phyloP scores from a whole-genome alignment of 1,140 invertebrate genomes.

The Scylla paramamosain region DNA sequence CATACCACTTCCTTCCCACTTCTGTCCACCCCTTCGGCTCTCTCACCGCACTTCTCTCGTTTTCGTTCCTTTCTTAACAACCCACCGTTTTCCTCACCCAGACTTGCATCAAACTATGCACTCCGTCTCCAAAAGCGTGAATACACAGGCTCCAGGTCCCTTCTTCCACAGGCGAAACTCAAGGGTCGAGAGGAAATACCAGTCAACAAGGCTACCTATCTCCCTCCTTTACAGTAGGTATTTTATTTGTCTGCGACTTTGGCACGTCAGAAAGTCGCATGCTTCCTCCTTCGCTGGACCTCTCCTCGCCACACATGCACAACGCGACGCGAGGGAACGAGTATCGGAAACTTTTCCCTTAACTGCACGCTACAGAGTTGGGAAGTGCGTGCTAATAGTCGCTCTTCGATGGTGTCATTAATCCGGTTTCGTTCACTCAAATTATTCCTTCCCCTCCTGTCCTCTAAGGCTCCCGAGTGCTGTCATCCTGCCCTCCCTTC shows the following conservation, averaged over 20 bases:
- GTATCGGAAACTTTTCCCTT: no score
- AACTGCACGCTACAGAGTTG: no score
- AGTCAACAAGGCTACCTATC: background rate
- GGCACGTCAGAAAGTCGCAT: background rate
- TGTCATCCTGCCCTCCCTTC: background rate
- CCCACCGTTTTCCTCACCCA: background rate
- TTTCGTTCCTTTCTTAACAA: background rate
- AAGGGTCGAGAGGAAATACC: background rate
- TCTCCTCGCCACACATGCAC: no score
- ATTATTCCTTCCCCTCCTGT: background rate
- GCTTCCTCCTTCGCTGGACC: no score
- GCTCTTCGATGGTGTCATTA: background rate
- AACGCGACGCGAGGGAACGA: no score
- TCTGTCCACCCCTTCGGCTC: no score
- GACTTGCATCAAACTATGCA: slow-evolving; percentile 29
- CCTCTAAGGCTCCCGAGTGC: background rate
- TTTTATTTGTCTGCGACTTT: background rate
- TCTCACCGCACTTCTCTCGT: no score
- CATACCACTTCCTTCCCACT: background rate
- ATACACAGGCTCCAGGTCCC: slow-evolving; percentile 1
- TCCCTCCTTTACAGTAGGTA: background rate
- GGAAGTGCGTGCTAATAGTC: background rate
- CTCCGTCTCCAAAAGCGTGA: background rate
- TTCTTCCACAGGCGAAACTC: background rate
- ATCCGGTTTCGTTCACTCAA: background rate